phyloP scores from a whole-genome alignment of 23 tunicate species.

The Ciona savignyi region DNA sequence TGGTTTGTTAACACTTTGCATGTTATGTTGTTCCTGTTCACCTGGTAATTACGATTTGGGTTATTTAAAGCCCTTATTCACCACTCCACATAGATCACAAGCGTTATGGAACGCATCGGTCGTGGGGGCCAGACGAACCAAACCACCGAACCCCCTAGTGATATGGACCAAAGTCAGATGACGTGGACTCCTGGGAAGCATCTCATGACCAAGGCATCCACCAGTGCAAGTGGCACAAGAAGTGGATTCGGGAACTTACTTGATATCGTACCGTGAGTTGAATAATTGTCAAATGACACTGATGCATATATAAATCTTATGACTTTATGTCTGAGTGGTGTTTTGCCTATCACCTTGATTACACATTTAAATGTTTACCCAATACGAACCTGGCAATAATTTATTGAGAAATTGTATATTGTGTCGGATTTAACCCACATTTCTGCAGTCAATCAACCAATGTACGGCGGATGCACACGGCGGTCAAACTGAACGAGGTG shows the following conservation, averaged over 20 bases:
- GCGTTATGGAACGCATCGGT: constrained; percentile 22
- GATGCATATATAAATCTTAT: neutral
- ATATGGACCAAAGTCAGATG: constrained; percentile 51
- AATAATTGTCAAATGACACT: neutral
- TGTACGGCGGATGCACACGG: constrained; percentile 98
- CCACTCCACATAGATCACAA: constrained; percentile 23
- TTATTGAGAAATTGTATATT: no score
- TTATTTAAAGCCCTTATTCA: no score
- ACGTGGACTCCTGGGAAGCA: constrained; percentile 89
- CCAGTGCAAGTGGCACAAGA: constrained; percentile 12
- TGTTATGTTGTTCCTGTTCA: neutral
- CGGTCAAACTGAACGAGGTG: constrained; percentile 90
- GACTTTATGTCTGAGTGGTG: no score
- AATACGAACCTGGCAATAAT: no score
- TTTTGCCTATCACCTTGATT: no score
- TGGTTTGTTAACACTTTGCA: neutral
- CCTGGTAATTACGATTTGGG: no score
- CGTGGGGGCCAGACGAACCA: neutral
- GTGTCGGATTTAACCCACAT: no score
- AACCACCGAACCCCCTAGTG: neutral
- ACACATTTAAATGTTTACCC: no score
- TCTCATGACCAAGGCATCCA: neutral
- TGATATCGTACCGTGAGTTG: constrained; percentile 81
- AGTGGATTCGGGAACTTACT: constrained; percentile 53
- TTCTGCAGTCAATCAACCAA: constrained; percentile 72